Conservation (phyloP, 64 coral and sea anemone genomes). For the Trachythela sp. region DNA sequence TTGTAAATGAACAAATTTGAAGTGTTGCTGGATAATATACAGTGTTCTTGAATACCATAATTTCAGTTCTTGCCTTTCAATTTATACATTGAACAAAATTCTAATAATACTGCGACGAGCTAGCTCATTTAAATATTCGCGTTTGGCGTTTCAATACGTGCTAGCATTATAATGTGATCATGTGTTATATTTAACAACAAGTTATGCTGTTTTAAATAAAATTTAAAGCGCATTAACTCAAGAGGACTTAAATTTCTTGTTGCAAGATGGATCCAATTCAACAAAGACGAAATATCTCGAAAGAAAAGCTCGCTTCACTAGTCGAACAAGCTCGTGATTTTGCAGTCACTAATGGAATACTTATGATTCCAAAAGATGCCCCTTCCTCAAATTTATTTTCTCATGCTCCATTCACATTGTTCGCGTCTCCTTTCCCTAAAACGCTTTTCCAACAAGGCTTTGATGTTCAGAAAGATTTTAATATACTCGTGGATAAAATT, state of each 20-base stretch:
- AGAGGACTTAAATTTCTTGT: background rate
- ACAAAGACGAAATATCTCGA: background rate
- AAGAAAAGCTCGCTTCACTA: background rate
- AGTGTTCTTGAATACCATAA: background rate
- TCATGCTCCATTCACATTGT: conserved; percentile 53
- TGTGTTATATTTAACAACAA: background rate
- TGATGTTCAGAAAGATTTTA: conserved; percentile 50
- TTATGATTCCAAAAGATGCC: conserved; percentile 7
- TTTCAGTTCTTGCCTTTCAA: background rate
- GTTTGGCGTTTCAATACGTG: no score
- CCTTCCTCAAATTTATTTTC: background rate
- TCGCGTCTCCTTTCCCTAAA: conserved; percentile 45
- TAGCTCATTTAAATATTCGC: no score
- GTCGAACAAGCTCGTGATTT: background rate
- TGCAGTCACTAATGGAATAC: background rate
- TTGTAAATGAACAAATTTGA: no score
- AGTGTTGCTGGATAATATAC: background rate
- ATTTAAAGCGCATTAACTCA: background rate
- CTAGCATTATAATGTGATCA: background rate
- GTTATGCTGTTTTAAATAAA: background rate
- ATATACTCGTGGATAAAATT: conserved; percentile 45
- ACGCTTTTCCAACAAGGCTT: conserved; percentile 29
- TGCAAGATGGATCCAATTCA: background rate
- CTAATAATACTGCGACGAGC: no score
- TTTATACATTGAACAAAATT: no score